Evolutionary conservation across 2,888 invertebrate species (phyloP).

Genomic region (Drosophila kanekoi): DNA sequence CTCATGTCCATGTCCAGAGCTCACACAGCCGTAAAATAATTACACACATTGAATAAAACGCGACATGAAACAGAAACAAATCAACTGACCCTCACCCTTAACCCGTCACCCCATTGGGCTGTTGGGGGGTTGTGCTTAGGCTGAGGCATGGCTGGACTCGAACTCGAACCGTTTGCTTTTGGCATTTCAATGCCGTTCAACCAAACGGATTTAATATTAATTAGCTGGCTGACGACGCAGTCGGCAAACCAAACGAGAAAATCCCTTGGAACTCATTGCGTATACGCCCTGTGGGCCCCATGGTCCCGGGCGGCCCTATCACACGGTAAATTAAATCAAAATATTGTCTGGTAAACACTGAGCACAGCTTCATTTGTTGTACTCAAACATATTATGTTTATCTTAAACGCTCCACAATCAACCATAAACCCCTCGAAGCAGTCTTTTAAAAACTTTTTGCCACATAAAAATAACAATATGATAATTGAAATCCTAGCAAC

Average conservation of each 20-base stretch:
- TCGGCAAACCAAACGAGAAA: slow-evolving; percentile 23
- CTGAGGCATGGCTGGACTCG: slow-evolving; percentile 10
- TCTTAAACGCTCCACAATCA: slow-evolving; percentile 32
- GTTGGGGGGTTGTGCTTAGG: not conserved
- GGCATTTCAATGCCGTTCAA: slow-evolving; percentile 68
- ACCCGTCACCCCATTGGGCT: not conserved
- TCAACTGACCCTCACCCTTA: slow-evolving; percentile 8
- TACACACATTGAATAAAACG: slow-evolving; percentile 71
- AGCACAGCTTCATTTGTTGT: slow-evolving; percentile 10
- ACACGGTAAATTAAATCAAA: slow-evolving; percentile 49
- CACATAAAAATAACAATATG: slow-evolving; percentile 49
- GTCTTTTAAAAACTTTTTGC: slow-evolving; percentile 8
- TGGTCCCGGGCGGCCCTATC: slow-evolving; percentile 7
- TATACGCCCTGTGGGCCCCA: slow-evolving; percentile 40
- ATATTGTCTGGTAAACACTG: slow-evolving; percentile 26
- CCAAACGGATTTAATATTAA: slow-evolving; percentile 74
- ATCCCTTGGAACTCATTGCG: slow-evolving; percentile 21
- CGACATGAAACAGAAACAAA: slow-evolving; percentile 55
- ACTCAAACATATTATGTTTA: slow-evolving; percentile 14
- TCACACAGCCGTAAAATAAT: slow-evolving; percentile 67
- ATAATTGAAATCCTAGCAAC: slow-evolving; percentile 44
- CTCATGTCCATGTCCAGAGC: slow-evolving; percentile 32
- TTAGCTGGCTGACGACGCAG: slow-evolving; percentile 63
- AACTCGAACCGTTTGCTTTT: slow-evolving; percentile 49
- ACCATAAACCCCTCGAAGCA: not conserved